Evolutionary conservation across 2,797 vertebrate genomes (phyloP), one percentile per base, ranked within the genome.

Genomic region (Gambusia yucatana): DNA sequence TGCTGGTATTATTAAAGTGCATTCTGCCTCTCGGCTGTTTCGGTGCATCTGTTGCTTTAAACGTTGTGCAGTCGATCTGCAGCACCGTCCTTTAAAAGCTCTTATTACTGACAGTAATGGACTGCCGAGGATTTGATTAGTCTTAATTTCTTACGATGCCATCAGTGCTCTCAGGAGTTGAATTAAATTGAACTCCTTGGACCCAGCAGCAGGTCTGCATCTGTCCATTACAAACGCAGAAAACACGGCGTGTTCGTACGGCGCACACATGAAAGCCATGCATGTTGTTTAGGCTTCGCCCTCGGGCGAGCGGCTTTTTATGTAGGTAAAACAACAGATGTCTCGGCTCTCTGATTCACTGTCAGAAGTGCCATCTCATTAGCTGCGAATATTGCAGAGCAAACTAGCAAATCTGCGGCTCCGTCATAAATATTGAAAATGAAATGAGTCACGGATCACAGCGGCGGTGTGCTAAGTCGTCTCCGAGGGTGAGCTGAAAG

Each of bases 381-480:
- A 63, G 48, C 65, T 25, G 1, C 57, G 81, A 86, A 77, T 84
- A 73, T 82, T 85, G 77, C 80, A 74, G 79, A 74, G 83, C n/a
- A 84, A 87, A 85, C 77, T 61, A 73, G 77, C 85, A 87, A 81
- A 47, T 80, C 70, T 86, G 77, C 74, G 55, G 71, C 52, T 84
- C 83, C 75, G 89, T 87, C 79, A 82, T 87, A 86, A 88, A 92
- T 89, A 88, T 83, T 89, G 76, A 79, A 78, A 86, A 84, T 70
- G 73, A 72, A 90, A 86, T 91, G 87, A 88, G 50, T 91, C 87
- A 78, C 82, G 78, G 90, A 90, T 91, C 85, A 84, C 80, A 82
- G 91, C 85, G 67, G 85, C 83, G 82, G 82, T 84, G 81, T 82
- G 86, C 84, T 88, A 88, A 89, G 89, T 90, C 82, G 81, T 92